Base-by-base conservation (phyloP, 1,140 invertebrate species). In the Oryctes rhinoceros region DNA sequence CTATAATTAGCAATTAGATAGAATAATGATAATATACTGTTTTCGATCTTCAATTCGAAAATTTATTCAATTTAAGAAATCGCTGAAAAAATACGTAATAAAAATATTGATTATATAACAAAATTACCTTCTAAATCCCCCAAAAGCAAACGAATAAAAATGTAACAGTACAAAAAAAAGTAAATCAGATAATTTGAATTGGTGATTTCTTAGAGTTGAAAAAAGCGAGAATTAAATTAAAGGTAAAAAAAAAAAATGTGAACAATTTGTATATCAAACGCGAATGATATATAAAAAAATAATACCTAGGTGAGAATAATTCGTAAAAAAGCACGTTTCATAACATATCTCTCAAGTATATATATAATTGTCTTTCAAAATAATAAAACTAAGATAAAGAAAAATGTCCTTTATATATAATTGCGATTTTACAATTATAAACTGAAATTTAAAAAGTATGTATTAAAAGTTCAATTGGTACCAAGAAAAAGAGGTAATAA, bases 1-100 rank as follows among this genome's bases (percentile, higher is more conserved):
- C 76, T 71, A 53, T 78, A 53, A 78, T 78, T 76, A 76, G 48
- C 9, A 35, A 49, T 13, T 78, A 53, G 48, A 59, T 78, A 53
- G 44, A 76, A 15, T 78, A 78, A 53, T 53, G 53, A 53, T 59
- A 37, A n/a, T 20, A 44, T 76, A 15, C 3, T 11, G 11, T 53
- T 53, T 53, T 53, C n/a, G 18, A 71, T 24, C 67, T 13, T 37
- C n/a, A 65, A 18, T 65, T 65, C 67, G 67, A 24, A 35, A 30
- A 37, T 7, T 37, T 71, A 20, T 24, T 30, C 20, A 71, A 71
- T 71, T 24, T 71, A 30, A 37, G 67, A 10, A 71, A n/a, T 37
- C 24, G 10, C 4, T 37, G 15, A 71, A 71, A 35, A 71, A 30
- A 37, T 35, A 71, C 20, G 59, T 71, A 9, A 20, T 30, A 71